These are phyloP conservation scores for Gryllus bimaculatus DNA, from an alignment of 1,140 invertebrate species.

Conservation along the genomic window DNA sequence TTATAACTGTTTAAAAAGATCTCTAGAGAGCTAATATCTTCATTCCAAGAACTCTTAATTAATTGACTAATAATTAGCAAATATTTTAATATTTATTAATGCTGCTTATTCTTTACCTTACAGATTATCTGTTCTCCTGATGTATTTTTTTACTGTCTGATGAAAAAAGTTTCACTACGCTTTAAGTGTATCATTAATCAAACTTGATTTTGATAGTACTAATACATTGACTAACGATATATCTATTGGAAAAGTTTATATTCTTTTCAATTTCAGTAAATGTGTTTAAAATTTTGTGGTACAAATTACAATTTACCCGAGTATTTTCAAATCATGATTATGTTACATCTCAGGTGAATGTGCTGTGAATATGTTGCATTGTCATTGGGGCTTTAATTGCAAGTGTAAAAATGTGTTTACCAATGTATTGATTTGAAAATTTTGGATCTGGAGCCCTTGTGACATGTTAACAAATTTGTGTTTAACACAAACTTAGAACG, in stretches of 20 bases:
- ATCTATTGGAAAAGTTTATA: neutral
- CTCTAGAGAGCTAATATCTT: too few species aligned
- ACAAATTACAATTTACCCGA: neutral
- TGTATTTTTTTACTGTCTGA: too few species aligned
- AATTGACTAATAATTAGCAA: too few species aligned
- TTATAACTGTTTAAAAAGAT: too few species aligned
- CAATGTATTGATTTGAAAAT: too few species aligned
- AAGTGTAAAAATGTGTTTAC: neutral
- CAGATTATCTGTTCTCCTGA: too few species aligned
- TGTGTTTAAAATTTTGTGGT: neutral
- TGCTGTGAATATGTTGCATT: neutral
- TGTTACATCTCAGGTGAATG: neutral
- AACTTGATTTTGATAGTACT: neutral
- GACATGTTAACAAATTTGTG: neutral
- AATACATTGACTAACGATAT: neutral
- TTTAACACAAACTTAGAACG: neutral
- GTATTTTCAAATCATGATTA: neutral
- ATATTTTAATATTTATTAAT: too few species aligned
- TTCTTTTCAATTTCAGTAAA: neutral
- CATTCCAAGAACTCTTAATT: too few species aligned
- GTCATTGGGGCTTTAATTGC: neutral
- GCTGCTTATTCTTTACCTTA: too few species aligned
- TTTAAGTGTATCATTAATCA: too few species aligned
- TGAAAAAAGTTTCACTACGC: too few species aligned
- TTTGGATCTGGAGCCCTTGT: neutral